These are phyloP conservation scores for Diadophis punctatus DNA, from an alignment of 2,113 vertebrate genomes.

Conservation along the genomic window DNA sequence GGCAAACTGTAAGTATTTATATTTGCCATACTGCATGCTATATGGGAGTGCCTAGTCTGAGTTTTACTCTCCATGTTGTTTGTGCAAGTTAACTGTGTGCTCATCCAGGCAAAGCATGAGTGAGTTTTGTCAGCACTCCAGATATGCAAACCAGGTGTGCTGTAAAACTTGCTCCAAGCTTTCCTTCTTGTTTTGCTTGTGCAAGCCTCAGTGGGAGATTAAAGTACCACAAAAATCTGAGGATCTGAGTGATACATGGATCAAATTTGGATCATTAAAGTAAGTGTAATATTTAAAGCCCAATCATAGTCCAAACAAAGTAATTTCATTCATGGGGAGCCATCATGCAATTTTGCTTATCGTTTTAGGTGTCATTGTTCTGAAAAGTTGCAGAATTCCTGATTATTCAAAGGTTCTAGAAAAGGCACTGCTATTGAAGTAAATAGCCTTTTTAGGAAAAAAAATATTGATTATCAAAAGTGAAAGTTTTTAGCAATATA, in stretches of 20 bases:
- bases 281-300: not conserved
- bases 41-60: not conserved
- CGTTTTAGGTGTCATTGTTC: not conserved
- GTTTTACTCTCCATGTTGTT: not conserved
- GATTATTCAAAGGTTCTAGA: not conserved
- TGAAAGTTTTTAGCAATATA: not conserved
- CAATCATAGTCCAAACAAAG: not conserved
- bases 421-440: not conserved
- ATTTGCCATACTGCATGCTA: not conserved
- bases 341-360: not conserved
- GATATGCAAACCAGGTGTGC: not conserved
- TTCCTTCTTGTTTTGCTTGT: not conserved
- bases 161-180: not conserved
- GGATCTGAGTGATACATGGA: not conserved
- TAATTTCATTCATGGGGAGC: not conserved
- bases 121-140: not conserved
- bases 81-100: not conserved
- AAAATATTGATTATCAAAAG: not conserved
- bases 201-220: not conserved
- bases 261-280: not conserved
- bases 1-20: not conserved
- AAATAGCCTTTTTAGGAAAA: not conserved
- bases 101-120: not conserved
- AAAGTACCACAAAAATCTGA: not conserved
- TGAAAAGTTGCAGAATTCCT: not conserved